Evolutionary conservation across 2,797 vertebrate species (phyloP).

Genomic region (Lagorchestes hirsutus): DNA sequence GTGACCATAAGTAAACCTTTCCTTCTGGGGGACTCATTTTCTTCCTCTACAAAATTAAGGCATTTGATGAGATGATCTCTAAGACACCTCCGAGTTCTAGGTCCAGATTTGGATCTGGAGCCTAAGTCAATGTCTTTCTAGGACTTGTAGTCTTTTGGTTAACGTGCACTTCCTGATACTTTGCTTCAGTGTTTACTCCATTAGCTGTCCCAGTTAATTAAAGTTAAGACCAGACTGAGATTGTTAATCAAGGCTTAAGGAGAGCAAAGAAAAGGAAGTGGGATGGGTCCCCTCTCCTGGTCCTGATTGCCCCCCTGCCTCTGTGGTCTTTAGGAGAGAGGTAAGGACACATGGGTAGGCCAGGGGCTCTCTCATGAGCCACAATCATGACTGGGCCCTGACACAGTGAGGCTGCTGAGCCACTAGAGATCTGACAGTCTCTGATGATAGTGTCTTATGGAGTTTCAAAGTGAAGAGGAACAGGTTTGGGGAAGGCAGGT

Average conservation of each 20-base stretch:
- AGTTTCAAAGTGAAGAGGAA: neutral
- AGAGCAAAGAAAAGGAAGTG: neutral
- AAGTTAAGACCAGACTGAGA: neutral
- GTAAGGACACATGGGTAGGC: neutral
- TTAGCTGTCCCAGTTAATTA: neutral
- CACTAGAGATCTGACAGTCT: neutral
- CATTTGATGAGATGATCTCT: neutral
- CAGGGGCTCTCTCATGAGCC: neutral
- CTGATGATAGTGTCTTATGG: neutral
- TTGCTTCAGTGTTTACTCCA: neutral
- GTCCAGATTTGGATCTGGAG: neutral
- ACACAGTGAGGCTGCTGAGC: neutral
- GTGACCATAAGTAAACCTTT: neutral
- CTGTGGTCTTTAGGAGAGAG: neutral
- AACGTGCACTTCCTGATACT: neutral
- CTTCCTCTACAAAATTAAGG: neutral
- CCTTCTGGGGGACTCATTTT: neutral
- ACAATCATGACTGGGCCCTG: neutral
- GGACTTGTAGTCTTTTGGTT: neutral
- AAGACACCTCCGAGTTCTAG: neutral
- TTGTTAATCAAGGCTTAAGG: neutral
- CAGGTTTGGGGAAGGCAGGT: neutral
- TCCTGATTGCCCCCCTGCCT: neutral
- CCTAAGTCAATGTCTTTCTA: neutral
- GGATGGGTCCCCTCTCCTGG: neutral